Evolutionary conservation across 2,888 invertebrate species (phyloP), one percentile per base, ranked within the genome.

Genomic region (Formica aserva): DNA sequence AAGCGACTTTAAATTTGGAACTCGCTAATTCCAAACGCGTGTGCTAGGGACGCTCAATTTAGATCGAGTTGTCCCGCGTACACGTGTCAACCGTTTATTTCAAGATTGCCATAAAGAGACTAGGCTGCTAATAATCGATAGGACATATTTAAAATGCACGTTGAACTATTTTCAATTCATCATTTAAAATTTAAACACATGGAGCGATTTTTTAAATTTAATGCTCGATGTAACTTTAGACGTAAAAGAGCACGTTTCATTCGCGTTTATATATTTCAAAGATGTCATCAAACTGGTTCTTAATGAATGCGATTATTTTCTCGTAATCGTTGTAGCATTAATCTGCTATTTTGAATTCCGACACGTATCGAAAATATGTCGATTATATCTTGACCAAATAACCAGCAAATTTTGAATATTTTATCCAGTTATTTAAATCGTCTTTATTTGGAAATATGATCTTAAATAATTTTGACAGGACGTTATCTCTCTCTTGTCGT

Each of bases 81-180:
- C 52, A 66, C 76, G 76, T 77, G 69, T 69, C 55, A 18, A n/a
- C n/a, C 26, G 29, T 67, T 69, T 67, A 77, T 69, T 77, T 77
- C 22, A 69, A 41, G 26, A 22, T 48, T 18, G 32, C 22, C 45
- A 6, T 11, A 66, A 32, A 15, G 41, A 13, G 11, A 13, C 3
- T 45, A 15, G 4, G 1, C 41, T 8, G 15, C 67, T 41, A 18
- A 77, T 77, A 15, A 77, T 77, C 77, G 6, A 77, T 69, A 8
- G 1, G 32, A n/a, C 41, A 41, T 35, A 57, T 57, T 13, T 66
- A 18, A 63, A 13, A 26, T 22, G 41, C 15, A 15, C 15, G 38
- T 13, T 13, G 52, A n/a, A 8, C n/a, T n/a, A n/a, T n/a, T 48
- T 48, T n/a, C 52, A n/a, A 52, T n/a, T n/a, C n/a, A 8, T 52